Base-by-base conservation (phyloP, 2,888 invertebrate species). In the Aradus depressus region DNA sequence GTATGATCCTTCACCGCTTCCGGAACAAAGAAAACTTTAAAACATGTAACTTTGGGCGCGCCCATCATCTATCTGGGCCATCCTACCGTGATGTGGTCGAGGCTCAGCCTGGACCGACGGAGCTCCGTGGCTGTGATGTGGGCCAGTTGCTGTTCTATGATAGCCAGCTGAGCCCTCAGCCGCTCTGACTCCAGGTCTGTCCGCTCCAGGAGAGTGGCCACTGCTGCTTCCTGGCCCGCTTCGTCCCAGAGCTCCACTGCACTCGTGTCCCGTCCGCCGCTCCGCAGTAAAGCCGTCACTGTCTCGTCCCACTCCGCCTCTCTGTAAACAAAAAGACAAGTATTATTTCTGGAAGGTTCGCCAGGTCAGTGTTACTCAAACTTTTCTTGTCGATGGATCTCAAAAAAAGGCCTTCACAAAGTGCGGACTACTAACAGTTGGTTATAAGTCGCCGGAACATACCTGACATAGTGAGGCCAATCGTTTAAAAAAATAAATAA, bases 151-250 rank as follows among this genome's bases (percentile, higher is more conserved):
- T 73, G 70, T 59, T 84, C 82, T 37, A 85, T 81, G 12, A 60
- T 45, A 6, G 45, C 49, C 57, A 85, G 79, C 72, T 84, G 84
- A 64, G 84, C 81, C 59, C 81, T 74, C 22, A 85, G 70, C 60
- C 82, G 80, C 83, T 84, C 84, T 57, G 78, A 80, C 61, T 80
- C 76, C 5, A 83, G 76, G 68, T 85, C 85, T 56, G 80, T 79
- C 62, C 78, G 74, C 66, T 83, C 81, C 54, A 85, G 68, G 39
- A 85, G 68, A 12, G 80, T 76, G 22, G 79, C 77, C 3, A 86
- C 81, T 6, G 82, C 78, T 4, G 77, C 79, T 66, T 80, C 81
- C 64, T 85, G 85, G 48, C 84, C 64, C 59, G 79, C 79, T 63
- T 78, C 79, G 63, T 84, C 75, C 59, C 77, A 70, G 49, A 85